phyloP scores from a whole-genome alignment of 2,797 vertebrate species.

The Phalanger gymnotis region DNA sequence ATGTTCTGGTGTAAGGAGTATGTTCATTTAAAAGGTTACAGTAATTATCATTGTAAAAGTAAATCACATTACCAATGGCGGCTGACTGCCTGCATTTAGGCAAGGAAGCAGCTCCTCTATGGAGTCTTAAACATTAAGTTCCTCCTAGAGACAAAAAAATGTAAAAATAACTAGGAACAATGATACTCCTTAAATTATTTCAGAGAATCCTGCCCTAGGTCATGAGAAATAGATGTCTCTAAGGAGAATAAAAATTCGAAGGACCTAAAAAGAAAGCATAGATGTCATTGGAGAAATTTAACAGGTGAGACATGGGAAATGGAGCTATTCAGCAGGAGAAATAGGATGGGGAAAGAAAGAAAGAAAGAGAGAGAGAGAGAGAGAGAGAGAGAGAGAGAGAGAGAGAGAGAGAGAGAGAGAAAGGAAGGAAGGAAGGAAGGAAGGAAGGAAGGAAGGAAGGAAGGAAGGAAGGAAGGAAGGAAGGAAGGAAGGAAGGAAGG shows the following conservation, averaged over 20 bases:
- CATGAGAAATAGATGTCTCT: conserved; percentile 21
- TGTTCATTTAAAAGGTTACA: conserved; percentile 78
- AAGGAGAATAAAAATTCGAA: not conserved
- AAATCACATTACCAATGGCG: conserved; percentile 59
- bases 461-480: no score
- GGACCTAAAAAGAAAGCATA: conserved; percentile 1
- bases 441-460: no score
- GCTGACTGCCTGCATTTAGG: not conserved
- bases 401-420: not conserved
- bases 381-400: not conserved
- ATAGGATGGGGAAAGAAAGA: not conserved
- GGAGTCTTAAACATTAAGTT: conserved; percentile 43
- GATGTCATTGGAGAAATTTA: not conserved
- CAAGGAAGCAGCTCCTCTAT: conserved; percentile 28
- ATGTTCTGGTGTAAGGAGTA: conserved; percentile 48
- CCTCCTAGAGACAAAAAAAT: conserved; percentile 23
- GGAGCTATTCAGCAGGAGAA: conserved; percentile 13
- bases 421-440: not conserved
- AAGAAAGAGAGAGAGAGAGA: accelerated
- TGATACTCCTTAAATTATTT: conserved; percentile 37
- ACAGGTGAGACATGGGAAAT: conserved; percentile 2
- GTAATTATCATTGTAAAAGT: conserved; percentile 67
- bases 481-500: not conserved
- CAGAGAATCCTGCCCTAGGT: not conserved
- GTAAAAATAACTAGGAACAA: conserved; percentile 44